Base-by-base conservation (phyloP, 2,797 vertebrate species). In the Neosalanx taihuensis region DNA sequence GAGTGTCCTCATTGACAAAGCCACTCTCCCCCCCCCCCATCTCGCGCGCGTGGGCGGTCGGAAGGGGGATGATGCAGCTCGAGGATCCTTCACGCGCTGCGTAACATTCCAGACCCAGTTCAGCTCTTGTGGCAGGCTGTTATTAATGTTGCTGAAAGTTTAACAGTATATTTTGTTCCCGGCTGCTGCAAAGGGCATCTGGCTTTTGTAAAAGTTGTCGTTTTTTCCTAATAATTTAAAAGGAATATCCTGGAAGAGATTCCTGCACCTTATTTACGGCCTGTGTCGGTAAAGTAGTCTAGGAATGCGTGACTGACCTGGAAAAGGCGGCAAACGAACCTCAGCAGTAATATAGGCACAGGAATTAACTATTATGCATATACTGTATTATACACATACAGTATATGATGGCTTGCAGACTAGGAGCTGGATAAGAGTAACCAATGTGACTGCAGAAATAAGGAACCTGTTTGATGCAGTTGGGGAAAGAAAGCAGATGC, bases 1-100 rank as follows among this genome's bases (percentile, higher is more conserved):
- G 65, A 70, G 61, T 69, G 49, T 63, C 85, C 85, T 88, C 84
- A 90, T 88, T 89, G 84, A 91, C 90, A 90, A 91, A 91, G 90
- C 90, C 90, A 83, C 85, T 89, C 84, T 88, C 89, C 86, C 84
- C 78, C 79, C 73, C 79, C 17, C 59, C n/a, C n/a, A n/a, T 60
- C 67, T 56, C 51, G 58, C 63, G 74, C 65, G 83, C 86, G 89
- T 90, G 88, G 88, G 88, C 89, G 89, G 88, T 73, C 20, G 30
- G 49, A 49, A 63, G 53, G 68, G 73, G 67, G 53, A 57, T 17
- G 58, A 35, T 61, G 67, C 59, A 70, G 66, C 56, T 69, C 23
- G 51, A 41, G 70, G 57, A 56, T 64, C 60, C 30, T 64, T 35
- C 61, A 35, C 5, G 30, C 18, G n/a, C 58, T 46, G 57, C 35